phyloP scores from a whole-genome alignment of 2,888 invertebrate genomes.

The Mythimna impura region DNA sequence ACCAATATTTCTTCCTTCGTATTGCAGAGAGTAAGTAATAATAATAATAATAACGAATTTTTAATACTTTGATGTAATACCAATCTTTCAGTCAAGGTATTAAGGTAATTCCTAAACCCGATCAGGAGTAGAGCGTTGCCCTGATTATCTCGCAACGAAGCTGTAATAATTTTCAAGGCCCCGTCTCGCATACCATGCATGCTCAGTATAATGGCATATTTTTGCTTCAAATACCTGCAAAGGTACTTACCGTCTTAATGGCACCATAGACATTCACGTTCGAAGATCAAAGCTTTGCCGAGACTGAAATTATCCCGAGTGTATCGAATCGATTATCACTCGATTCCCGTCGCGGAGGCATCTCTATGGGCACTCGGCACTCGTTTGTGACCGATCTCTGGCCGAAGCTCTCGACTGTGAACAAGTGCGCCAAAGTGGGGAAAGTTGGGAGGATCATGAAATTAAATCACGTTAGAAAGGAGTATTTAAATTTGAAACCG shows the following conservation, averaged over 20 bases:
- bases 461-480: slow-evolving; percentile 68
- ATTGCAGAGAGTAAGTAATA: slow-evolving; percentile 10
- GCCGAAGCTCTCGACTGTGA: slow-evolving; percentile 63
- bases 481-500: slow-evolving; percentile 55
- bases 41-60: slow-evolving; percentile 17
- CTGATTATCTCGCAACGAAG: slow-evolving; percentile 62
- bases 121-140: slow-evolving; percentile 59
- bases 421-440: slow-evolving; percentile 64
- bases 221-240: slow-evolving; percentile 50
- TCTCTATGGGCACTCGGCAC: slow-evolving; percentile 68
- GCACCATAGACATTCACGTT: slow-evolving; percentile 57
- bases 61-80: slow-evolving; percentile 36
- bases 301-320: slow-evolving; percentile 69
- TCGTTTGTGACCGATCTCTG: slow-evolving; percentile 75
- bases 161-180: slow-evolving; percentile 63
- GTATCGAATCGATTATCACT: slow-evolving; percentile 79
- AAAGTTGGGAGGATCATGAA: slow-evolving; percentile 76
- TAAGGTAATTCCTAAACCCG: slow-evolving; percentile 52
- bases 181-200: slow-evolving; percentile 47
- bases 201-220: slow-evolving; percentile 57
- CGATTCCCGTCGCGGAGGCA: slow-evolving; percentile 71
- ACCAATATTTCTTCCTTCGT: neutral
- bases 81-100: slow-evolving; percentile 34
- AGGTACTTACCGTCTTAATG: slow-evolving; percentile 58
- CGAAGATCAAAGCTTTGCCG: slow-evolving; percentile 65